These are phyloP conservation scores for Nycticorax nycticorax DNA, from an alignment of 2,113 vertebrate species.

Conservation along the genomic window DNA sequence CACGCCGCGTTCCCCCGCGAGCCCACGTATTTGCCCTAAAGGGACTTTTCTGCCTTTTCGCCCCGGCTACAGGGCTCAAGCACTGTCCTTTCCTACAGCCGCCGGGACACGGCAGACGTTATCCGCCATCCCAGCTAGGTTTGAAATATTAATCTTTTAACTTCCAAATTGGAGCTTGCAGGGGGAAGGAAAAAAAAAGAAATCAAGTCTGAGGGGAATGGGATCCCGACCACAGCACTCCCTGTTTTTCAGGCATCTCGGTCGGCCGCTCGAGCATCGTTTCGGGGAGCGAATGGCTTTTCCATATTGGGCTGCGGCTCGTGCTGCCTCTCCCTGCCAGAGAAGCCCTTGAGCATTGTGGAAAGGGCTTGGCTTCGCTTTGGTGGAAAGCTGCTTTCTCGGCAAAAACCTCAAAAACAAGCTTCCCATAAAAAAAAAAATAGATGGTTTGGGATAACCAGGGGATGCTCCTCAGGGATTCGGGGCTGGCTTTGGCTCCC, in stretches of 20 bases:
- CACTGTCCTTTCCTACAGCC: not conserved
- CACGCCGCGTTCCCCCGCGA: rapidly evolving
- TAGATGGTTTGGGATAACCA: not conserved
- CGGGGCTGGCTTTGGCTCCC: not conserved
- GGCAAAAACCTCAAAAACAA: not conserved
- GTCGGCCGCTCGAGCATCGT: rapidly evolving
- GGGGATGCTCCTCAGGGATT: not conserved
- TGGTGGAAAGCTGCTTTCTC: not conserved
- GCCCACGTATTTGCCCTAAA: not conserved
- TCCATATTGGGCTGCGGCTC: not conserved
- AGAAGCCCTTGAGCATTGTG: not conserved
- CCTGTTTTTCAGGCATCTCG: not conserved
- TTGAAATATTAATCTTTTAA: not conserved
- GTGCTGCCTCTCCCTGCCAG: not conserved
- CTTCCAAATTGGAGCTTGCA: not conserved
- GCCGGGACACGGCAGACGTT: rapidly evolving
- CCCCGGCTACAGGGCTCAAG: not conserved
- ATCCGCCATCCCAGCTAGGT: not conserved
- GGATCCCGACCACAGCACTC: not conserved
- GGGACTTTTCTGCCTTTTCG: not conserved
- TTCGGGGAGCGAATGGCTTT: not conserved
- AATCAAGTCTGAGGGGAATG: not conserved
- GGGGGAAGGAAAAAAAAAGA: not conserved
- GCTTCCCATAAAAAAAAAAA: not conserved
- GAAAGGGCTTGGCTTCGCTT: not conserved